A percentile compares a stretch with the other conserved stretches of the same genome.
phyloP scores from a whole-genome alignment of 2,888 invertebrate species.

The Eupelmus urozonus region DNA sequence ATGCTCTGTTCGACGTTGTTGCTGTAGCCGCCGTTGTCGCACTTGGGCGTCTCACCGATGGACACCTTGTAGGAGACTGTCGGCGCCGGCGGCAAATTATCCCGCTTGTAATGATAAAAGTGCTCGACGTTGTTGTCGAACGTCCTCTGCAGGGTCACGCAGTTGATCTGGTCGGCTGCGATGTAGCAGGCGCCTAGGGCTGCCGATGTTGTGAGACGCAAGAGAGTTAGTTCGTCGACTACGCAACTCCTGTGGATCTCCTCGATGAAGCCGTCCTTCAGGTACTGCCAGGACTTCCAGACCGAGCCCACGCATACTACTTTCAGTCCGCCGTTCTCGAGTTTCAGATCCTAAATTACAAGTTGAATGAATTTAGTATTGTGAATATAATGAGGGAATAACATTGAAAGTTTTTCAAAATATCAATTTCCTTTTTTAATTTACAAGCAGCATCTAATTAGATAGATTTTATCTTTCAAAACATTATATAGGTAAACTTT shows the following conservation, averaged over 20 bases:
- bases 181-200: slow-evolving; percentile 93
- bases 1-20: slow-evolving; percentile 37
- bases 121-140: slow-evolving; percentile 84
- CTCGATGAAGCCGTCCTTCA: slow-evolving; percentile 85
- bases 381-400: too few relatives aligned
- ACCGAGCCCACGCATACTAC: slow-evolving; percentile 96
- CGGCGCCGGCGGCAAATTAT: slow-evolving; percentile 52
- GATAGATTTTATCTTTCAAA: too few relatives aligned
- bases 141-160: slow-evolving; percentile 82
- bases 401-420: too few relatives aligned
- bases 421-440: too few relatives aligned
- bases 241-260: slow-evolving; percentile 78
- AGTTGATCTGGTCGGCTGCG: slow-evolving; percentile 85
- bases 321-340: slow-evolving; percentile 81
- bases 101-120: slow-evolving; percentile 81
- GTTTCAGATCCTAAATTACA: slow-evolving; percentile 77
- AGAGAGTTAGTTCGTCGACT: slow-evolving; percentile 81
- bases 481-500: too few relatives aligned
- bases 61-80: slow-evolving; percentile 13
- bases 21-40: neutral
- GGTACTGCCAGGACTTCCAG: slow-evolving; percentile 93
- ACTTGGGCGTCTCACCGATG: neutral
- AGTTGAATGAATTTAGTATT: neutral
- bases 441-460: too few relatives aligned
- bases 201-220: slow-evolving; percentile 85